Evolutionary conservation across 2,888 invertebrate species (phyloP).

Genomic region (Penaeus monodon): DNA sequence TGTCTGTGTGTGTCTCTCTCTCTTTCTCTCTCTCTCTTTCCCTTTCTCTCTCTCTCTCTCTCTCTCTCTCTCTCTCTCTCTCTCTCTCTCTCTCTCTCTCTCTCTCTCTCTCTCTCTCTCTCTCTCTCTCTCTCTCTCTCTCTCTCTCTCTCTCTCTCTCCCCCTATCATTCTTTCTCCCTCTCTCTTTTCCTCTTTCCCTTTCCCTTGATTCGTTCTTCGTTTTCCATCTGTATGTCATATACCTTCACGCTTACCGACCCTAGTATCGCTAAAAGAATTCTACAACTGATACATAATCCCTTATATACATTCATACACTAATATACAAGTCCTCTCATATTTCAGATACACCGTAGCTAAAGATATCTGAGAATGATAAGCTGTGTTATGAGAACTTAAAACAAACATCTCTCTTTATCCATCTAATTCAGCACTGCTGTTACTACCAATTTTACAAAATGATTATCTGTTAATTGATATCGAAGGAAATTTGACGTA

Average conservation of each 20-base stretch:
- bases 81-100: neutral
- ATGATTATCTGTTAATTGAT: no score
- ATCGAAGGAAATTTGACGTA: no score
- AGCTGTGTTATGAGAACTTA: no score
- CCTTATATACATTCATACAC: neutral
- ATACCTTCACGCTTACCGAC: neutral
- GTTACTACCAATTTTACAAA: no score
- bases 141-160: no score
- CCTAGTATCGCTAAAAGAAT: no score
- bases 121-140: neutral
- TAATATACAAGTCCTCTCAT: neutral
- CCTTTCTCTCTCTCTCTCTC: neutral
- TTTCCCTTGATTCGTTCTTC: neutral
- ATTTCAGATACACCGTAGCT: no score
- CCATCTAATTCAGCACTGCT: no score
- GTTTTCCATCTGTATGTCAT: neutral
- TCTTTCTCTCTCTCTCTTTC: neutral
- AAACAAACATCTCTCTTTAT: no score
- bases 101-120: neutral
- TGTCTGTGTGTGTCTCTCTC: no score
- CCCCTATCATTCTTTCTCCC: neutral
- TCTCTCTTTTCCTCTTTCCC: neutral
- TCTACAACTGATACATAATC: neutral
- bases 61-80: neutral
- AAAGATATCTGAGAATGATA: no score